A percentile compares a stretch with the other conserved stretches of the same genome.
Conservation (phyloP, 2,888 invertebrate genomes). For the Erebia palarica region DNA sequence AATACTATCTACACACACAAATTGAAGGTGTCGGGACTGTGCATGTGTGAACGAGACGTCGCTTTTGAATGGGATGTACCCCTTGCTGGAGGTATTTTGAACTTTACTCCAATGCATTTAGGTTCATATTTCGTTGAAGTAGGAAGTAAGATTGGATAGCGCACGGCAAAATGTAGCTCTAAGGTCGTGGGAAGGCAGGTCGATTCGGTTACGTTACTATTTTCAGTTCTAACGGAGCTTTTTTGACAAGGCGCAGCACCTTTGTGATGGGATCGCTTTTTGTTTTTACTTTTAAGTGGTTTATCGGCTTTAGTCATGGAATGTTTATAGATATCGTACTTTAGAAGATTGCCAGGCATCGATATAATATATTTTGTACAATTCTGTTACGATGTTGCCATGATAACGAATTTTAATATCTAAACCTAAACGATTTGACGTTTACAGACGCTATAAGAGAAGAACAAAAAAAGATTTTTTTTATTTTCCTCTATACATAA, state of each 20-base stretch:
- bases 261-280: constrained; percentile 30
- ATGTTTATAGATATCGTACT: background rate
- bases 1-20: constrained; percentile 57
- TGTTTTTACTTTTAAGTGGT: constrained; percentile 21
- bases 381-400: too few species aligned
- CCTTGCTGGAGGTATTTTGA: constrained; percentile 50
- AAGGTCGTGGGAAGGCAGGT: constrained; percentile 77
- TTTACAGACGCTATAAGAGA: too few species aligned
- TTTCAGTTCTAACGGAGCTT: constrained; percentile 68
- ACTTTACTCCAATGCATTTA: constrained; percentile 48
- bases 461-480: too few species aligned
- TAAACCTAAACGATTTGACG: too few species aligned
- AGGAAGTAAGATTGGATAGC: constrained; percentile 78
- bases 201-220: constrained; percentile 72
- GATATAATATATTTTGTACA: too few species aligned
- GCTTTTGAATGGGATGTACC: constrained; percentile 67
- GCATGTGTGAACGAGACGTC: constrained; percentile 66
- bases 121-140: constrained; percentile 55
- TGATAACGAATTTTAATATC: too few species aligned
- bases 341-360: background rate
- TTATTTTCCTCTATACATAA: too few species aligned
- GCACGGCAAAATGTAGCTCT: constrained; percentile 73
- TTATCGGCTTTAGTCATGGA: constrained; percentile 42
- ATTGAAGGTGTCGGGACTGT: constrained; percentile 58
- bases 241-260: constrained; percentile 60